Base-by-base conservation (phyloP, 2,113 vertebrate genomes). In the Megaleporinus macrocephalus region DNA sequence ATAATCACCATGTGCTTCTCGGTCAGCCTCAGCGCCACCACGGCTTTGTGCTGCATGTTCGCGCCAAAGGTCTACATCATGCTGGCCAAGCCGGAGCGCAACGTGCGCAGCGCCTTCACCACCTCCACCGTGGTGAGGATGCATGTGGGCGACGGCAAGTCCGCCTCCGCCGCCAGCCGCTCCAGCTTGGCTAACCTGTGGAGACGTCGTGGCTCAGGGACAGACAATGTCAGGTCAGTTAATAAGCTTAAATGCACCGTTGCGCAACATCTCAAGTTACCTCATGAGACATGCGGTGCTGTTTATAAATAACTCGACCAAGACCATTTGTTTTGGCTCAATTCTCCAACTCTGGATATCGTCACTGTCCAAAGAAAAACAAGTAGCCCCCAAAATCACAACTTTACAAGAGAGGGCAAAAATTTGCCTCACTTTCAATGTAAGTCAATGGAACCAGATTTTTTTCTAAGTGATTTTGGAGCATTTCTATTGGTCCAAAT, bases 1-100 rank as follows among this genome's bases (percentile, higher is more conserved):
- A 99, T 99, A 89, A 98, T 99, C 93, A 99, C 98, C 81, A 99
- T 99, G 98, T 99, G 97, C 90, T 99, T 99, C 90, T 99, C 97
- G 0, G 98, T 99, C 71, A 99, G 98, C 86, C 94, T 99, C 87
- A 99, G 98, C 29, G 98, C 98, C 89, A 99, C 98, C 0, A 97
- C 99, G 84, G 98, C 98, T 0, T 95, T 99, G 0, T 96, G 98
- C 86, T 99, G 98, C 77, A 99, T 99, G 98, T 99, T 99, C 86
- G 96, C 96, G 18, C 98, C 98, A n/a, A 99, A 99, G 91, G 97
- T 99, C 10, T 99, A 99, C 91, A 99, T 99, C 90, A 99, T 99
- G 92, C 95, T 99, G 0, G 97, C 96, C 78, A 99, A 99, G 84
- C 98, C 98, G 0, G 98, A 99, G 89, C 95, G 97, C 44, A 99